phyloP scores from a whole-genome alignment of 2,797 vertebrate genomes.

The Enteromius paludinosus region DNA sequence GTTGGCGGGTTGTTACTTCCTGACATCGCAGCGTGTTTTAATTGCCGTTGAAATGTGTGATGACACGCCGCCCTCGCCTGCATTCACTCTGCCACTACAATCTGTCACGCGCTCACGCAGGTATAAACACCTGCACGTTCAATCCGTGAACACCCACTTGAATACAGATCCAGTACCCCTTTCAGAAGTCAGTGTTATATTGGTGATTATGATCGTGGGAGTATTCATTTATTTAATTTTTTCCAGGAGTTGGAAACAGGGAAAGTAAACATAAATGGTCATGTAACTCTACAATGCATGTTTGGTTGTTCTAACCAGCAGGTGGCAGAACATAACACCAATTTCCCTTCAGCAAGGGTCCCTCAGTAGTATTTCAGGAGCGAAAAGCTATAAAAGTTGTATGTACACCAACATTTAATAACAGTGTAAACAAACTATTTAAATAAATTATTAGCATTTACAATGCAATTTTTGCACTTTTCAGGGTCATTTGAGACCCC shows the following conservation, averaged over 20 bases:
- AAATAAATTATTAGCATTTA: neutral
- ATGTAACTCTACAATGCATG: neutral
- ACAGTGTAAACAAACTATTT: neutral
- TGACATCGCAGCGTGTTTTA: slow-evolving; percentile 17
- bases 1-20: slow-evolving; percentile 34
- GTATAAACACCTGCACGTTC: neutral
- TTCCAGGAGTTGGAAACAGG: neutral
- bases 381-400: neutral
- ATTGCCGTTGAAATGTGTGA: slow-evolving; percentile 13
- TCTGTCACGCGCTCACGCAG: neutral
- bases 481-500: neutral
- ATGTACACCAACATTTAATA: neutral
- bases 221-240: neutral
- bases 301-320: slow-evolving; percentile 15
- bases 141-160: neutral
- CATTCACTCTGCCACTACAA: slow-evolving; percentile 20
- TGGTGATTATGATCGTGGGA: neutral
- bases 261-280: neutral
- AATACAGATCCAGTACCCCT: neutral
- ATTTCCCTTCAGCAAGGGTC: neutral
- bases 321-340: slow-evolving; percentile 14
- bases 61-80: slow-evolving; percentile 42
- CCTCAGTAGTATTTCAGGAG: neutral
- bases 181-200: neutral
- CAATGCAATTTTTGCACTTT: neutral